A percentile compares a stretch with the other conserved stretches of the same genome.
Conservation (phyloP, 2,797 vertebrate genomes). For the Tokudaia tokunoshimensis region DNA sequence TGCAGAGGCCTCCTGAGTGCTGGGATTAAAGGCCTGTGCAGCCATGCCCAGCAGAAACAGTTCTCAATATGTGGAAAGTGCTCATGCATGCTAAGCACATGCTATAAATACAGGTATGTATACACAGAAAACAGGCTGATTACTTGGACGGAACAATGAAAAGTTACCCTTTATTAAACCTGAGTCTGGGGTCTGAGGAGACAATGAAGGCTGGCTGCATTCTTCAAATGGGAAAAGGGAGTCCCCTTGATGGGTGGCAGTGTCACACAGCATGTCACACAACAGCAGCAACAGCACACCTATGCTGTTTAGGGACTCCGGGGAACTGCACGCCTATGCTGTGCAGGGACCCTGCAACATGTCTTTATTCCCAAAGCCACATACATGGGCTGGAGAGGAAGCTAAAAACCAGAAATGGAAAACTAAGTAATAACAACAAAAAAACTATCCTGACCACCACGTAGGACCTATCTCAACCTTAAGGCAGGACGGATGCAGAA, state of each 20-base stretch:
- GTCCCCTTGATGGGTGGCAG: not conserved
- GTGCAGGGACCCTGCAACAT: too few relatives aligned
- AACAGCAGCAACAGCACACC: not conserved
- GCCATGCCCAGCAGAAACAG: not conserved
- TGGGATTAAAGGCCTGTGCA: not conserved
- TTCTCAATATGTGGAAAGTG: not conserved
- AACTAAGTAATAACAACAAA: not conserved
- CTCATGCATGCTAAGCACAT: not conserved
- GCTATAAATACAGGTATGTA: fast-evolving
- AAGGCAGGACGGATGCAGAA: not conserved
- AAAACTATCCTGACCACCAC: not conserved
- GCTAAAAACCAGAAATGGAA: not conserved
- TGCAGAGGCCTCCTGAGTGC: not conserved
- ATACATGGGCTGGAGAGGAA: not conserved
- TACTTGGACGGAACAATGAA: not conserved
- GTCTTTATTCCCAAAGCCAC: not conserved
- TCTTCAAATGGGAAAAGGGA: not conserved
- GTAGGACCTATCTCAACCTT: not conserved
- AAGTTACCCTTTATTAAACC: not conserved
- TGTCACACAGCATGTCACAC: not conserved
- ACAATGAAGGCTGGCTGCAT: not conserved
- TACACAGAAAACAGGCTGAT: not conserved
- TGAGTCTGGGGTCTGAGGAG: not conserved
- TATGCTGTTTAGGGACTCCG: not conserved
- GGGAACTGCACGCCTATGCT: too few relatives aligned